These are phyloP conservation scores for Lasioglossum calceatum DNA, from an alignment of 2,888 invertebrate species.

Conservation along the genomic window DNA sequence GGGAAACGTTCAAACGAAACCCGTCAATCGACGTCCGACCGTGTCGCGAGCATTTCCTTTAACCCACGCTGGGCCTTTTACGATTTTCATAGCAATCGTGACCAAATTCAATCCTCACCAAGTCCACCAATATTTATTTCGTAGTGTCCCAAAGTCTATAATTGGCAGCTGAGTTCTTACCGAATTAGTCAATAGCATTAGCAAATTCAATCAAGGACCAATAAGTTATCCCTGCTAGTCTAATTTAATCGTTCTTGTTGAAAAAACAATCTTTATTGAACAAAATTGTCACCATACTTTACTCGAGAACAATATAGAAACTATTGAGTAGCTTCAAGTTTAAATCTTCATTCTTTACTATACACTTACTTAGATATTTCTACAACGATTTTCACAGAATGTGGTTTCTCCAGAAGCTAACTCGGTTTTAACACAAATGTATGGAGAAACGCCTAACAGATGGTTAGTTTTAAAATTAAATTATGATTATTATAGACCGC, in stretches of 20 bases:
- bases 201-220: background rate
- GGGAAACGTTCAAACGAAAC: conserved; percentile 65
- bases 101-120: background rate
- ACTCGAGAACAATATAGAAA: too few relatives aligned
- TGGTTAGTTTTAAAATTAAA: too few relatives aligned
- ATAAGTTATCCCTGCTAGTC: background rate
- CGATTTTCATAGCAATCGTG: background rate
- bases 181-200: background rate
- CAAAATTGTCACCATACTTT: background rate
- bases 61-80: background rate
- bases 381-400: too few relatives aligned
- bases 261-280: background rate
- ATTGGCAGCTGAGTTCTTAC: background rate
- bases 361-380: too few relatives aligned
- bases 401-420: too few relatives aligned
- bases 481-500: too few relatives aligned
- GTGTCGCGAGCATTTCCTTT: conserved; percentile 21
- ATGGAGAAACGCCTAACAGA: too few relatives aligned
- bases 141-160: background rate
- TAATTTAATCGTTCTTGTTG: background rate
- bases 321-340: background rate
- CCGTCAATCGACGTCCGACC: conserved; percentile 60
- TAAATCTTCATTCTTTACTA: background rate
- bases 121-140: background rate
- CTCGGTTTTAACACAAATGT: too few relatives aligned